Percentiles rank a stretch among this genome's conserved stretches.
These are phyloP conservation scores for Orthochromis malagaraziensis DNA, from an alignment of 2,113 vertebrate species.

Conservation along the genomic window DNA sequence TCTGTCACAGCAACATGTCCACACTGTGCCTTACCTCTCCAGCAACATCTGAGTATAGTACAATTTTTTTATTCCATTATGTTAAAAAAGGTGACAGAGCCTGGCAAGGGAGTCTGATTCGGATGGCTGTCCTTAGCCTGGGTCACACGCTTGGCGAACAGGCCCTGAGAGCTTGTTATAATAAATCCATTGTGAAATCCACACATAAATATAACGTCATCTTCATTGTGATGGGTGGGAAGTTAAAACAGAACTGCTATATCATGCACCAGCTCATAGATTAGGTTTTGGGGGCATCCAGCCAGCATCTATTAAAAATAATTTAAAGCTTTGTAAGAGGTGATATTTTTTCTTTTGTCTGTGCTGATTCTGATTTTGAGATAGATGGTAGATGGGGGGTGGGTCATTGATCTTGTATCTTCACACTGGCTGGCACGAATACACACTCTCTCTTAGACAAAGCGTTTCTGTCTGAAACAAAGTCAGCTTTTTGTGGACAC, in stretches of 20 bases:
- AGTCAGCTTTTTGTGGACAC: conserved; percentile 51
- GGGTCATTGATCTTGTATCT: conserved; percentile 51
- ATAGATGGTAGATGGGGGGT: not conserved
- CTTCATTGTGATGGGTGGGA: not conserved
- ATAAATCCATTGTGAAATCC: conserved; percentile 61
- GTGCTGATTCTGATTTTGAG: conserved; percentile 14
- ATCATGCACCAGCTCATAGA: not conserved
- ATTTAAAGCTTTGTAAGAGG: not conserved
- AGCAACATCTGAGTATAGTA: not conserved
- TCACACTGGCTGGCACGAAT: conserved; percentile 65
- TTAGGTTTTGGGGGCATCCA: not conserved
- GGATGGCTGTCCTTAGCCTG: not conserved
- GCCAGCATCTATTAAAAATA: not conserved
- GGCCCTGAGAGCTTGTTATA: conserved; percentile 11
- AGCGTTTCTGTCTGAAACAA: conserved; percentile 59
- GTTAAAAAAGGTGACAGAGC: not conserved
- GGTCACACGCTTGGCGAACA: conserved; percentile 22
- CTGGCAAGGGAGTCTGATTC: not conserved
- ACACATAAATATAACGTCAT: conserved; percentile 44
- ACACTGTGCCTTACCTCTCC: not conserved
- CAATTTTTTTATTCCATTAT: not conserved
- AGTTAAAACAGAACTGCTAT: not conserved
- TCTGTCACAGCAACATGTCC: conserved; percentile 1
- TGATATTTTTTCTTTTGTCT: not conserved
- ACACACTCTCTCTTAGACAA: conserved; percentile 47